These are phyloP conservation scores for Camponotus vicinus DNA, from an alignment of 1,140 invertebrate genomes.

Conservation along the genomic window DNA sequence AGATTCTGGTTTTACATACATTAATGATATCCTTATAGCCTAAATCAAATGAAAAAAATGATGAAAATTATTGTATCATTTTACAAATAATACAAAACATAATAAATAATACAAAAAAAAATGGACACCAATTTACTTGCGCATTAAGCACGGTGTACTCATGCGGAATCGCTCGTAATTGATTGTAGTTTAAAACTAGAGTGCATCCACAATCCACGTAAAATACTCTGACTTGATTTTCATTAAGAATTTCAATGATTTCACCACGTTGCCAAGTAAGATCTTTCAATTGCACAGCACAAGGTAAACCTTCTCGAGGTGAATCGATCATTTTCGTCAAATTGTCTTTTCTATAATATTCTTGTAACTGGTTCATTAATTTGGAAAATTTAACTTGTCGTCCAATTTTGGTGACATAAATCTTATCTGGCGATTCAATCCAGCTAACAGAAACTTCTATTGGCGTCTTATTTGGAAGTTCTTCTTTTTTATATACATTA, in stretches of 20 bases:
- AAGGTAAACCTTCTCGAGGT: constrained; percentile 75
- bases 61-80: constrained; percentile 19
- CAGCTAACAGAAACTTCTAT: background rate
- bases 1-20: constrained; percentile 72
- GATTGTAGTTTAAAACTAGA: constrained; percentile 73
- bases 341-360: background rate
- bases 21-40: constrained; percentile 81
- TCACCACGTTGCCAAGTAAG: constrained; percentile 84
- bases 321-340: background rate
- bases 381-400: background rate
- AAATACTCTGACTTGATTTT: constrained; percentile 83
- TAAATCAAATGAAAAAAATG: constrained; percentile 60
- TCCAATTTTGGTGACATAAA: background rate
- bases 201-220: constrained; percentile 86
- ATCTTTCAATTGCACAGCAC: constrained; percentile 82
- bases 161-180: constrained; percentile 76
- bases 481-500: constrained; percentile 22
- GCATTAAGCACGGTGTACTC: constrained; percentile 73
- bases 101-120: background rate
- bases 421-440: background rate
- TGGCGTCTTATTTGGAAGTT: background rate
- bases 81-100: background rate
- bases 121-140: constrained; percentile 75
- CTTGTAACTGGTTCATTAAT: background rate
- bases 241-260: constrained; percentile 79